A percentile compares a stretch with the other conserved stretches of the same genome.
These are phyloP conservation scores for Drosophila sp. DNA, from an alignment of 1,140 invertebrate genomes.

Conservation along the genomic window DNA sequence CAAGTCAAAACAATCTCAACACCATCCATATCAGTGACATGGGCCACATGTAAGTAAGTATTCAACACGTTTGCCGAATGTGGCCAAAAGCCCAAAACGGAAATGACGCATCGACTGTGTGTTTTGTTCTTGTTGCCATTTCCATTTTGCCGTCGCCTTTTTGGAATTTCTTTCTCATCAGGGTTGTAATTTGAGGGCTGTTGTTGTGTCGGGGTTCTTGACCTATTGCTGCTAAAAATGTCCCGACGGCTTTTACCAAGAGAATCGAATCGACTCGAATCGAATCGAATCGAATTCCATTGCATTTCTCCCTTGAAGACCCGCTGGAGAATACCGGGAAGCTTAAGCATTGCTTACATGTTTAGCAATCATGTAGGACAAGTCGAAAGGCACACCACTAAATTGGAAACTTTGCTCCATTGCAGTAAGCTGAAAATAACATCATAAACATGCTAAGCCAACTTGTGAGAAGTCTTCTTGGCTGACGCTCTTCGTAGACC, in stretches of 20 bases:
- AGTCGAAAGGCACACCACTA: conserved; percentile 39
- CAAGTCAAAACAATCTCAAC: conserved; percentile 15
- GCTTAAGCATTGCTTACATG: background rate
- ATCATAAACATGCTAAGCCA: conserved; percentile 25
- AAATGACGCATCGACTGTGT: conserved; percentile 68
- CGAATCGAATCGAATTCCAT: background rate
- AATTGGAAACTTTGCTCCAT: conserved; percentile 38
- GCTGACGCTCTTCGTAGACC: conserved; percentile 1
- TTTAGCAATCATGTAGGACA: conserved; percentile 25
- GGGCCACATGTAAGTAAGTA: conserved; percentile 11
- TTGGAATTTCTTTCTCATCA: conserved; percentile 22
- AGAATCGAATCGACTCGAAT: conserved; percentile 1
- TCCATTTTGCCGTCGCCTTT: conserved; percentile 30
- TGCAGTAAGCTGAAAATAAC: conserved; percentile 16
- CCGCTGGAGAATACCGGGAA: background rate
- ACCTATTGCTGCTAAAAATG: conserved; percentile 36
- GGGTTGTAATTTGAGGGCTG: conserved; percentile 48
- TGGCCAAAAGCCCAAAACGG: conserved; percentile 25
- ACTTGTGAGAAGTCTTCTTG: conserved; percentile 19
- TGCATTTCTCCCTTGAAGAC: background rate
- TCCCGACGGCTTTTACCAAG: background rate
- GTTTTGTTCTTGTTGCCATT: conserved; percentile 29
- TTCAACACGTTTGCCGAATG: conserved; percentile 47
- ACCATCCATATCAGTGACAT: conserved; percentile 4
- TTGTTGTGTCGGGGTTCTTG: conserved; percentile 64